phyloP scores from a whole-genome alignment of 2,797 vertebrate genomes.

The Megaceryle alcyon region DNA sequence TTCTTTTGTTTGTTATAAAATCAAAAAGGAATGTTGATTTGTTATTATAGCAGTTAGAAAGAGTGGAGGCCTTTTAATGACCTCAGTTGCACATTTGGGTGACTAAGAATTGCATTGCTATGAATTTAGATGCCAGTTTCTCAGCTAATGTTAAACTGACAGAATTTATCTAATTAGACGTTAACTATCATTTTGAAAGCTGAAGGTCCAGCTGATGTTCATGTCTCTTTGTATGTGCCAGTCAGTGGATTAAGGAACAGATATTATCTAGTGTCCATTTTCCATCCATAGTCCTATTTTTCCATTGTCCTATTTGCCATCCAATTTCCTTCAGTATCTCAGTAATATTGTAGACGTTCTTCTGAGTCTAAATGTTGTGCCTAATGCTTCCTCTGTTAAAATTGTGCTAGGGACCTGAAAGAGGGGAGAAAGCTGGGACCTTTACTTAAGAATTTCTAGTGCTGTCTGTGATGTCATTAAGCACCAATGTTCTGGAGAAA shows the following conservation, averaged over 20 bases:
- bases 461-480: not conserved
- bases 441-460: not conserved
- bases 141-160: not conserved
- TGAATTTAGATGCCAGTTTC: not conserved
- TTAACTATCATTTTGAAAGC: not conserved
- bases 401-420: not conserved
- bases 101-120: not conserved
- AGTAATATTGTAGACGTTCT: not conserved
- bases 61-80: not conserved
- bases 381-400: not conserved
- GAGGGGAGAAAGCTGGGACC: fast-evolving
- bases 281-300: not conserved
- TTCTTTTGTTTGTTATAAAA: not conserved
- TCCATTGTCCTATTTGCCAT: not conserved
- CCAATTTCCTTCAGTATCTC: not conserved
- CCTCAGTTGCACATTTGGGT: fast-evolving
- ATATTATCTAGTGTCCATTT: not conserved
- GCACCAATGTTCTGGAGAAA: not conserved
- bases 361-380: not conserved
- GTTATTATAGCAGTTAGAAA: not conserved
- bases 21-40: not conserved
- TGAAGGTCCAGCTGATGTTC: not conserved
- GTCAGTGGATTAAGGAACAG: not conserved
- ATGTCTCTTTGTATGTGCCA: not conserved
- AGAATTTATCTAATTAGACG: not conserved